A percentile compares a stretch with the other conserved stretches of the same genome.
Evolutionary conservation across 2,113 vertebrate genomes (phyloP).

Genomic region (Coptodon bakossiorum): DNA sequence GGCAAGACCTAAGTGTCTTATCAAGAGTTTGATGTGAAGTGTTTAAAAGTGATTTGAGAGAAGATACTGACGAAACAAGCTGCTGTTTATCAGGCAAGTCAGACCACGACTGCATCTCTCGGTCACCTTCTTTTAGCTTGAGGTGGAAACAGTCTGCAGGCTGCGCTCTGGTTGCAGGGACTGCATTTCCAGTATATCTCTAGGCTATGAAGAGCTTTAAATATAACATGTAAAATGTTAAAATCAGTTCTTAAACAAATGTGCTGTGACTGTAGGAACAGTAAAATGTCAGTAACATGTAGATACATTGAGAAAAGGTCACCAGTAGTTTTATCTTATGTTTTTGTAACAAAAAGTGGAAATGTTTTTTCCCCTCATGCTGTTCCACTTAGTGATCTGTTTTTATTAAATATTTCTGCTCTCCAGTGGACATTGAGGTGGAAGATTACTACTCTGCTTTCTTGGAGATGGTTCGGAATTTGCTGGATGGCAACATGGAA

Average conservation of each 20-base stretch:
- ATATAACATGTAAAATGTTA: not conserved
- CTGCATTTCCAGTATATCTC: not conserved
- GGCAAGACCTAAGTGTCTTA: not conserved
- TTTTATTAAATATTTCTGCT: not conserved
- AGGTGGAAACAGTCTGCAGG: not conserved
- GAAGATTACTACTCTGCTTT: constrained; percentile 98
- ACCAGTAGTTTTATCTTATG: not conserved
- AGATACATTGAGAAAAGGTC: not conserved
- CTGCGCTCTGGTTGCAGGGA: not conserved
- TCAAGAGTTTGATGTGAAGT: not conserved
- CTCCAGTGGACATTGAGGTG: constrained; percentile 90
- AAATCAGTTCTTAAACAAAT: not conserved
- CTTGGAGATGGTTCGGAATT: constrained; percentile 94
- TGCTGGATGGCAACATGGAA: constrained; percentile 97
- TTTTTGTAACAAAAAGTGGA: not conserved
- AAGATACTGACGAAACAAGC: not conserved
- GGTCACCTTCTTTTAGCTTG: not conserved
- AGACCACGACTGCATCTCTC: not conserved
- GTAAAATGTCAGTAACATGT: not conserved
- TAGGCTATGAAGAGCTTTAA: not conserved
- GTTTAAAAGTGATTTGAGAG: not conserved
- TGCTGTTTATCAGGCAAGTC: not conserved
- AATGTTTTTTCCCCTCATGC: not conserved
- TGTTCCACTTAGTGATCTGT: not conserved
- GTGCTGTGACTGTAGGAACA: not conserved